Base-by-base conservation (phyloP, 2,113 vertebrate species). In the Urocolius indicus region DNA sequence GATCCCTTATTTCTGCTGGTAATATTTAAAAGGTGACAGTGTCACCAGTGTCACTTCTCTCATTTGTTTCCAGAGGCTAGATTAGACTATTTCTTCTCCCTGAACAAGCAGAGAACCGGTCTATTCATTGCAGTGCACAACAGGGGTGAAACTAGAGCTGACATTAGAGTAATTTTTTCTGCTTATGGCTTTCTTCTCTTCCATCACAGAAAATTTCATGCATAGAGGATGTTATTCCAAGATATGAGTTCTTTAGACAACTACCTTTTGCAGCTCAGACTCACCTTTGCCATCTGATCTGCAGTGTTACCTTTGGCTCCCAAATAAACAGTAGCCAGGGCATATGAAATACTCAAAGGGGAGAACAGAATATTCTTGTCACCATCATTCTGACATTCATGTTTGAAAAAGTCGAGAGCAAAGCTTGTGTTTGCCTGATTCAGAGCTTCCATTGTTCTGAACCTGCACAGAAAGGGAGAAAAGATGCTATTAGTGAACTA, bases 251-350 rank as follows among this genome's bases (percentile, higher is more conserved):
- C 43, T 71, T 87, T 88, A 78, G 41, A 41, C 36, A 67, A 10
- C 13, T 59, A 16, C 16, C 22, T 61, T 66, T 46, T 46, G 49
- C 27, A 68, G 21, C 9, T 41, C 68, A 85, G 38, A 95, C 97
- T 96, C 38, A 99, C 99, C 98, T 99, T 95, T 80, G 97, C 98
- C 97, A 99, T 99, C 97, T 99, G 98, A 58, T 97, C 89, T 24
- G 99, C 98, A 3, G 99, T 99, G 85, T 97, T 89, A 29, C 98
- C 98, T 96, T 89, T 97, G 8, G 99, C 98, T 10, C 99, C 99
- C 66, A 99, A 94, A 95, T 98, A 99, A 80, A 99, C 97, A 97
- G 98, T 97, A 26, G 98, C 98, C 94, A 99, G 74, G 11, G 98
- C 98, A 16, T 98, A 98, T 9, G 99, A 98, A 97, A 99, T 97